Evolutionary conservation across 2,113 vertebrate species (phyloP), one percentile per base, ranked within the genome.

Genomic region (Cettia cetti): DNA sequence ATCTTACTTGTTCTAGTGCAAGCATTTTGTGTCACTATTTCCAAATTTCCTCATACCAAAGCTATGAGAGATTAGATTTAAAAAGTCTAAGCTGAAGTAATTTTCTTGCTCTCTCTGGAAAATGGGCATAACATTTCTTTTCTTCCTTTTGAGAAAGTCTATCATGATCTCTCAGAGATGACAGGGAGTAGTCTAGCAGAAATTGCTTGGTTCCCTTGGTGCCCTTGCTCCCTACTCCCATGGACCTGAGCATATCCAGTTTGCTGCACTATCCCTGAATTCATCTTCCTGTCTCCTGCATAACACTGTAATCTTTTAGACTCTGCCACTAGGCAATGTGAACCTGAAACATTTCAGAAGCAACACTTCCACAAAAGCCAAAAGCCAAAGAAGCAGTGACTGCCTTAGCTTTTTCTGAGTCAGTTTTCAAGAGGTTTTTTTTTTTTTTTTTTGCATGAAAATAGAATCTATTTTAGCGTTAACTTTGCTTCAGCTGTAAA

Each of bases 361-460:
- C 64, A 76, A 50, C 0, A 2, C 15, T 64, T 26, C 20, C 8
- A 22, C 26, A 72, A n/a, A 83, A 70, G 22, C 24, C 24, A 78
- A 49, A 75, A 81, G 7, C 16, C 5, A 15, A 59, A 10, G 12
- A 2, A 33, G 6, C 10, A 21, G 21, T 45, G 17, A 26, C 17
- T 42, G 31, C 9, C 15, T 80, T 15, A 45, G 4, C 20, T 11
- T 76, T 63, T 72, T 59, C 37, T 50, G 15, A 18, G 22, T 75
- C 15, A 2, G 0, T 27, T 74, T 13, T 39, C 21, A 28, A n/a
- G 22, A 44, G 9, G n/a, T n/a, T n/a, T n/a, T n/a, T n/a, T n/a
- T n/a, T n/a, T n/a, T n/a, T 33, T 68, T 19, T 16, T 75, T 50
- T 52, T 56, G 2, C 15, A 27, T 10, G 2, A 90, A 13, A 60